These are phyloP conservation scores for Panurus biarmicus DNA, from an alignment of 2,113 vertebrate species.

Conservation along the genomic window DNA sequence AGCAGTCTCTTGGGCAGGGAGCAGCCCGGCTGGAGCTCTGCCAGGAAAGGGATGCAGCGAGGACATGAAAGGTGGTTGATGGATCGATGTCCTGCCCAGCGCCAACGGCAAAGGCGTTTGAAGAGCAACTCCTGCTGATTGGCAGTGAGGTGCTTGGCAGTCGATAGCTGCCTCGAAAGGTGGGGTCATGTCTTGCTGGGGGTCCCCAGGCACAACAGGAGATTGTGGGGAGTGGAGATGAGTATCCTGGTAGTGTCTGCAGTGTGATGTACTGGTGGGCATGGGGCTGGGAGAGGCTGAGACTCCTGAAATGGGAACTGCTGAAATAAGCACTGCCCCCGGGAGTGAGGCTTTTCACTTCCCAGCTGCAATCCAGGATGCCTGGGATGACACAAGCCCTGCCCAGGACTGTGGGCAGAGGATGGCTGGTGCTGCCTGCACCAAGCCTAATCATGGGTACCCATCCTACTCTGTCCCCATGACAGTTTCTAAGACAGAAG, in stretches of 20 bases:
- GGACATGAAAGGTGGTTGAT: background rate
- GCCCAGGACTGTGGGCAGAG: background rate
- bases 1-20: background rate
- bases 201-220: background rate
- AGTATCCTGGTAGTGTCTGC: background rate
- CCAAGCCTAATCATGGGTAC: rapidly evolving
- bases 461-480: background rate
- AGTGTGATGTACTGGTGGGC: rapidly evolving
- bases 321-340: background rate
- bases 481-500: rapidly evolving
- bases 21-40: background rate
- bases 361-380: background rate
- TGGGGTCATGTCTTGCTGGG: background rate
- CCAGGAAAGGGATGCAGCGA: background rate
- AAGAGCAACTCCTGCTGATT: background rate
- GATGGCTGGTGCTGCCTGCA: background rate
- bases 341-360: background rate
- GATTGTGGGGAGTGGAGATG: rapidly evolving
- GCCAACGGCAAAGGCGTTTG: background rate
- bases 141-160: background rate
- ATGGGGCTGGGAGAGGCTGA: background rate
- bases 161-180: background rate
- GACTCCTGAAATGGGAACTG: background rate
- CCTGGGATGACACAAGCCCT: background rate
- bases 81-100: background rate